Percentiles rank a stretch among this genome's conserved stretches.
phyloP scores from a whole-genome alignment of 2,888 invertebrate genomes.

The Tenthredo amoena region DNA sequence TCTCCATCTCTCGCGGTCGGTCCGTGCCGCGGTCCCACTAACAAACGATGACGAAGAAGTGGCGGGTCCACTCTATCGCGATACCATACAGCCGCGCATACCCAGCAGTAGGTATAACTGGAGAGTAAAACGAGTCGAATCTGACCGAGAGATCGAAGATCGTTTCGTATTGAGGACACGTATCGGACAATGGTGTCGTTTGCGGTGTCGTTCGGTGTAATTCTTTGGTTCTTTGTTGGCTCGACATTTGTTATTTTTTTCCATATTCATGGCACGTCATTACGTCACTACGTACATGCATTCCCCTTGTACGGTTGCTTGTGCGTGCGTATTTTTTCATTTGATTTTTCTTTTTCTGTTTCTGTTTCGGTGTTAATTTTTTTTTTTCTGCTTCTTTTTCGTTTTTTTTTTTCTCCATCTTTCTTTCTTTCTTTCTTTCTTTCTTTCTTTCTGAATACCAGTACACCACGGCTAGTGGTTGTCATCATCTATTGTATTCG shows the following conservation, averaged over 20 bases:
- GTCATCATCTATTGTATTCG: constrained; percentile 48
- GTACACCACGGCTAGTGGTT: constrained; percentile 48
- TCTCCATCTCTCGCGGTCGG: constrained; percentile 17
- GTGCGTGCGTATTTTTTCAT: constrained; percentile 22
- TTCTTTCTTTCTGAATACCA: constrained; percentile 54
- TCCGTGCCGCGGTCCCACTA: constrained; percentile 32
- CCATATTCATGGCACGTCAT: constrained; percentile 73
- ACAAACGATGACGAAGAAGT: constrained; percentile 21
- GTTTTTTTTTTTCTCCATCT: constrained; percentile 38
- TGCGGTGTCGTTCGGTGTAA: constrained; percentile 49
- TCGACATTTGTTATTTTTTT: constrained; percentile 71
- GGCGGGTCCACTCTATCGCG: constrained; percentile 14
- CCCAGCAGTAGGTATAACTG: neutral
- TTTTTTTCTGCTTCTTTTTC: constrained; percentile 49
- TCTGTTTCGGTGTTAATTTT: constrained; percentile 55
- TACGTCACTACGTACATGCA: constrained; percentile 66
- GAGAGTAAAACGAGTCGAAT: constrained; percentile 40
- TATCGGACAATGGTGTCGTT: constrained; percentile 53
- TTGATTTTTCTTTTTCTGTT: constrained; percentile 54
- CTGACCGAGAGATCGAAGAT: constrained; percentile 51
- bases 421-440: constrained; percentile 38
- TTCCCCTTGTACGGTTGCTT: constrained; percentile 35
- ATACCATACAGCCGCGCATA: neutral
- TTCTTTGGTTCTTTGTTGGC: constrained; percentile 65
- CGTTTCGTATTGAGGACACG: constrained; percentile 52